Percentiles rank a stretch among this genome's conserved stretches.
phyloP scores from a whole-genome alignment of 2,888 invertebrate genomes.

The Pseudoips prasinana region DNA sequence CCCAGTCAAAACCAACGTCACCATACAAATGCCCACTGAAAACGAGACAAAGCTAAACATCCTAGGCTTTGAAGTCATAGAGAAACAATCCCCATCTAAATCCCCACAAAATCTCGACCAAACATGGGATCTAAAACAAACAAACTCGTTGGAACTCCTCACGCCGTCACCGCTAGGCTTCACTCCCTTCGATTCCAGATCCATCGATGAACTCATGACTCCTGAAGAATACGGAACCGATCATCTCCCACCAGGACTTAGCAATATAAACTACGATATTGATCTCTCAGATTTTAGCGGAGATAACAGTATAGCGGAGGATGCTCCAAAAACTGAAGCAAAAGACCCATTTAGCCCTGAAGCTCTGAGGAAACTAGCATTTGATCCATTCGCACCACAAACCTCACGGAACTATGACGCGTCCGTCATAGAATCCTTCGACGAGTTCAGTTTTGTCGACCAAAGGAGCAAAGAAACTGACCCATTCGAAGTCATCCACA shows the following conservation, averaged over 20 bases:
- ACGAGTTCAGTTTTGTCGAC: conserved; percentile 60
- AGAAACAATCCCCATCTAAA: conserved; percentile 57
- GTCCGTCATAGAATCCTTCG: conserved; percentile 51
- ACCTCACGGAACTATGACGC: conserved; percentile 45
- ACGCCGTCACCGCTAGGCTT: conserved; percentile 82
- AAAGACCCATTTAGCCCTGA: conserved; percentile 83
- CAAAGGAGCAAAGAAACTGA: conserved; percentile 42
- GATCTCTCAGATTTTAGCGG: conserved; percentile 88
- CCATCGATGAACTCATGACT: conserved; percentile 81
- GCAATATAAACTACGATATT: conserved; percentile 89
- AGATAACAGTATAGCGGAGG: conserved; percentile 86
- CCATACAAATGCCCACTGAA: conserved; percentile 24
- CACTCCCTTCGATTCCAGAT: conserved; percentile 81
- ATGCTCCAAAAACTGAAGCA: conserved; percentile 51
- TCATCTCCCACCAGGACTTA: conserved; percentile 82
- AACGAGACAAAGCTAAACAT: conserved; percentile 53
- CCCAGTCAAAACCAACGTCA: conserved; percentile 18
- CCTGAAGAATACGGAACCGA: conserved; percentile 82
- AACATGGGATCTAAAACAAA: conserved; percentile 60
- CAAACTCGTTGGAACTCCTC: conserved; percentile 75
- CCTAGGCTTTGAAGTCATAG: conserved; percentile 56
- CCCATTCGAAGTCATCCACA: conserved; percentile 61
- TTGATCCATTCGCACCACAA: conserved; percentile 79
- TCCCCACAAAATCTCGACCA: conserved; percentile 54
- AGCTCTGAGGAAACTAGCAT: conserved; percentile 52